These are phyloP conservation scores for Willowsia nigromaculata DNA, from an alignment of 2,888 invertebrate genomes.

Conservation along the genomic window DNA sequence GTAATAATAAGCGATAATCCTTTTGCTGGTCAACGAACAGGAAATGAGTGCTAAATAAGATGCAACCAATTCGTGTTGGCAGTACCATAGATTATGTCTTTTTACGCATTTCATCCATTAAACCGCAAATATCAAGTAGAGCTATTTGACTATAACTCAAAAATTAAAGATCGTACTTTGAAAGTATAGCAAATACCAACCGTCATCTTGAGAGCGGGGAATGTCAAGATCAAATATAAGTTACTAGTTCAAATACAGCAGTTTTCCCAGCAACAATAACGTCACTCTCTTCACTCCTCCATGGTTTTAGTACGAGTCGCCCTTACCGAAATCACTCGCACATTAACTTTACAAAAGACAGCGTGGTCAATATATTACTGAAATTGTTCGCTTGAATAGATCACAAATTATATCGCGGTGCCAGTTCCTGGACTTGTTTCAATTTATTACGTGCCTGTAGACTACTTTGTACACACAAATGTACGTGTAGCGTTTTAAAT, in stretches of 20 bases:
- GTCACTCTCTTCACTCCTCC: neutral
- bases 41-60: neutral
- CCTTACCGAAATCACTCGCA: neutral
- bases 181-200: too few species aligned
- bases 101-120: too few species aligned
- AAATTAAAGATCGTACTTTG: too few species aligned
- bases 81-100: too few species aligned
- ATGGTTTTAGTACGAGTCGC: neutral
- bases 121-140: too few species aligned
- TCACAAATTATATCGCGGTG: neutral
- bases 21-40: constrained; percentile 40
- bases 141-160: too few species aligned
- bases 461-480: constrained; percentile 13
- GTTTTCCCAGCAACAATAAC: neutral
- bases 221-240: too few species aligned
- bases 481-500: constrained; percentile 53
- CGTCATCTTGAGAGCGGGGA: too few species aligned
- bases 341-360: neutral
- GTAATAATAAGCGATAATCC: constrained; percentile 9
- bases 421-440: constrained; percentile 41
- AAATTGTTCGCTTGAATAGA: constrained; percentile 11
- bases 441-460: constrained; percentile 51
- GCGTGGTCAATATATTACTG: constrained; percentile 37
- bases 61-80: neutral
- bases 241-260: too few species aligned